Evolutionary conservation across 2,113 vertebrate genomes (phyloP), one percentile per base, ranked within the genome.

Genomic region (Uria lomvia): DNA sequence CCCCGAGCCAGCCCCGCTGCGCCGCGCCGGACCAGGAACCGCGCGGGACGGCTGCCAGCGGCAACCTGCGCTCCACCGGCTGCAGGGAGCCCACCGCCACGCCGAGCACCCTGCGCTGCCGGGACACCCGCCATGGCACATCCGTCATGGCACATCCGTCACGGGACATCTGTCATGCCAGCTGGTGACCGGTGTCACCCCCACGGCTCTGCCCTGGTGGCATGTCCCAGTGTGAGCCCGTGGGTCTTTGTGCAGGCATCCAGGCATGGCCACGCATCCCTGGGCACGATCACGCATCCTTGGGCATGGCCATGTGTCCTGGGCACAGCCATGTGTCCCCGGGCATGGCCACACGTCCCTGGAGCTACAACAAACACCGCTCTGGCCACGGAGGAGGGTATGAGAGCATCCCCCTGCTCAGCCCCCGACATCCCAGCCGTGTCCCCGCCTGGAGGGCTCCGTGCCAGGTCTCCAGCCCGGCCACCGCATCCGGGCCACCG

Each of bases 401-500:
- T 0, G 0, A 26, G 29, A 27, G 29, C 74, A 47, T 5, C 5
- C 20, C 65, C 53, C 52, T 22, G 34, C 49, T 55, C 53, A 52
- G 71, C 27, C 59, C 71, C 30, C 3, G 0, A 40, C n/a, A 32
- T 23, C 13, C 13, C 0, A 0, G 21, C 14, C 3, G 3, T 0
- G 34, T 36, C 13, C 15, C 2, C 0, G 4, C 52, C 65, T 4
- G 1, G 36, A 21, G 36, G 29, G 72, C 56, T 49, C 81, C 2
- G 11, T 49, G 66, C 56, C 15, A 23, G 63, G 8, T 34, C 78
- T 26, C 82, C 81, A 45, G 77, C 63, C n/a, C 3, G 1, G 73
- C 26, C 53, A 38, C 26, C 0, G 0, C 60, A n/a, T 14, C 87
- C 0, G 0, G 78, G 68, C 52, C 75, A 42, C 22, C 1, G 0